A percentile compares a stretch with the other conserved stretches of the same genome.
Conservation (phyloP, 92 coral and sea anemone species). For the Epizoanthus illoricatus region DNA sequence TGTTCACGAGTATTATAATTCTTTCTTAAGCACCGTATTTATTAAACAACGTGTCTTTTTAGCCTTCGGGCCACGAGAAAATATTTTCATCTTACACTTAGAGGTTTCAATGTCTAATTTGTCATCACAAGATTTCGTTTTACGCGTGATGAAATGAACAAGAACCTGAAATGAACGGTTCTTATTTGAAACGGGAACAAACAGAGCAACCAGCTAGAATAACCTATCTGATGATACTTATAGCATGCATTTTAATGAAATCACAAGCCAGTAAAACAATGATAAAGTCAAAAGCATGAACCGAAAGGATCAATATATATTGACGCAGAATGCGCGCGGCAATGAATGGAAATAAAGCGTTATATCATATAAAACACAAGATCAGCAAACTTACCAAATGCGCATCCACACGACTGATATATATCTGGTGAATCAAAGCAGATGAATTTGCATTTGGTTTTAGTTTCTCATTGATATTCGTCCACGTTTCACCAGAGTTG, state of each 20-base stretch:
- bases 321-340: no score
- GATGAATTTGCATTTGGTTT: constrained; percentile 15
- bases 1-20: background rate
- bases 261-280: constrained; percentile 22
- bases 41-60: background rate
- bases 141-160: background rate
- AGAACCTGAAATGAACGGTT: background rate
- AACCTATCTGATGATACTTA: constrained; percentile 14
- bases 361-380: no score
- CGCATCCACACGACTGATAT: constrained; percentile 15
- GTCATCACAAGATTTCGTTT: constrained; percentile 6
- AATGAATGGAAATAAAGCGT: background rate
- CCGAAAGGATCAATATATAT: constrained; percentile 12
- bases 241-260: constrained; percentile 9
- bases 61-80: background rate
- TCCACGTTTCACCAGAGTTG: constrained; percentile 19
- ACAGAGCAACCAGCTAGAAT: background rate
- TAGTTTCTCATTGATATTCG: constrained; percentile 18
- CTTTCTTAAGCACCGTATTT: background rate
- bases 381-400: constrained; percentile 18
- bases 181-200: background rate
- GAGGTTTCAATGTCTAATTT: background rate
- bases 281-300: background rate
- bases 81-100: background rate
- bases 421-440: constrained; percentile 41